phyloP scores from a whole-genome alignment of 2,797 vertebrate species.

The Sebastes taczanowskii region DNA sequence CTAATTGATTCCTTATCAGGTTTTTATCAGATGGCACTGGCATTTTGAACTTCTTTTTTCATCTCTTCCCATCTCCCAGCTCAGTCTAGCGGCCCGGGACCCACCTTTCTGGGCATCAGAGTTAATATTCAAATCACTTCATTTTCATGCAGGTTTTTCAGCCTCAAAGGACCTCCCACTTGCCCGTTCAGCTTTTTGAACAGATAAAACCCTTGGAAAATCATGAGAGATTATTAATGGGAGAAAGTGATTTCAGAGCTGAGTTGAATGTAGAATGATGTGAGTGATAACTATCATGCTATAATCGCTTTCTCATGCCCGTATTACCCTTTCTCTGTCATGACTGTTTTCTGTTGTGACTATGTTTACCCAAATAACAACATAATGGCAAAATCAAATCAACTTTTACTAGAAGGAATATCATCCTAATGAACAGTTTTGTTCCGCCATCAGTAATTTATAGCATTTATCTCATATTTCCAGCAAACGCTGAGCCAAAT shows the following conservation, averaged over 20 bases:
- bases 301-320: slow-evolving; percentile 5
- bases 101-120: slow-evolving; percentile 30
- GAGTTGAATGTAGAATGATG: slow-evolving; percentile 34
- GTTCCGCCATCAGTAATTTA: background rate
- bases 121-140: slow-evolving; percentile 69
- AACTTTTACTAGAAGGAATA: background rate
- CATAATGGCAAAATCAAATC: background rate
- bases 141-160: slow-evolving; percentile 44
- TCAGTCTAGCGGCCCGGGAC: slow-evolving; percentile 15
- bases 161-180: slow-evolving; percentile 54
- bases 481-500: background rate
- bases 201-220: slow-evolving; percentile 49
- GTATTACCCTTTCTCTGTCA: background rate
- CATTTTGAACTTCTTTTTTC: slow-evolving; percentile 41
- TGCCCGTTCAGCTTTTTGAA: slow-evolving; percentile 51
- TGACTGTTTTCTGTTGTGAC: background rate
- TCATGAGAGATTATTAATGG: slow-evolving; percentile 58
- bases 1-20: slow-evolving; percentile 73
- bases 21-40: slow-evolving; percentile 50
- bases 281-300: slow-evolving; percentile 30
- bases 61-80: slow-evolving; percentile 23
- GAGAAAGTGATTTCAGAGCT: slow-evolving; percentile 56
- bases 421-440: background rate
- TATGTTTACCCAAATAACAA: background rate
- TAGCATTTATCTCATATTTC: background rate